phyloP scores from a whole-genome alignment of 2,888 invertebrate genomes.

The Yponomeuta malinellus region DNA sequence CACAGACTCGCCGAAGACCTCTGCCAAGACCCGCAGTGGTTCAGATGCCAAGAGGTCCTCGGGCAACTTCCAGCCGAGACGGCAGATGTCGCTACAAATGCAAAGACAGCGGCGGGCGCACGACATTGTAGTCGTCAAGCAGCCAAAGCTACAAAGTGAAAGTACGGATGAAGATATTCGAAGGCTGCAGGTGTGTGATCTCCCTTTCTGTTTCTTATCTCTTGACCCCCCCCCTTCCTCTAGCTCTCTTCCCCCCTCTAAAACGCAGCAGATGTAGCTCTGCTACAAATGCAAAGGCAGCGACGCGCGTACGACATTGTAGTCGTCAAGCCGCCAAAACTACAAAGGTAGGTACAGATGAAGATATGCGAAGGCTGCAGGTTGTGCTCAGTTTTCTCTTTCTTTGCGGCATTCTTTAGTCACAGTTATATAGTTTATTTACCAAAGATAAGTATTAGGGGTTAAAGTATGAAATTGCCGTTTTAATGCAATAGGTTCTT shows the following conservation, averaged over 20 bases:
- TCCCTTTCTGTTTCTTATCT: background rate
- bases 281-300: conserved; percentile 54
- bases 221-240: background rate
- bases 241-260: background rate
- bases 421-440: too few relatives aligned
- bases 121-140: conserved; percentile 89
- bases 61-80: conserved; percentile 42
- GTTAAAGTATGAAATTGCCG: too few relatives aligned
- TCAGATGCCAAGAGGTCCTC: conserved; percentile 24
- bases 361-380: conserved; percentile 56
- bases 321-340: conserved; percentile 83
- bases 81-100: conserved; percentile 50
- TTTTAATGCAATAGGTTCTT: too few relatives aligned
- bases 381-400: too few relatives aligned
- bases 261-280: conserved; percentile 39
- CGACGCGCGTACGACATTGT: conserved; percentile 84
- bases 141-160: conserved; percentile 55
- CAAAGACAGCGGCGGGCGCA: conserved; percentile 74
- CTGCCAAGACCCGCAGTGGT: conserved; percentile 56
- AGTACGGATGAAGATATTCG: conserved; percentile 83
- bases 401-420: too few relatives aligned
- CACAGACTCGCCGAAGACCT: conserved; percentile 87
- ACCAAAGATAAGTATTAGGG: too few relatives aligned
- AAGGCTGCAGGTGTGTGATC: conserved; percentile 74
- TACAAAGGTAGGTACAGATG: conserved; percentile 70